These are phyloP conservation scores for Esperia sulphurella DNA, from an alignment of 2,888 invertebrate genomes.

Conservation along the genomic window DNA sequence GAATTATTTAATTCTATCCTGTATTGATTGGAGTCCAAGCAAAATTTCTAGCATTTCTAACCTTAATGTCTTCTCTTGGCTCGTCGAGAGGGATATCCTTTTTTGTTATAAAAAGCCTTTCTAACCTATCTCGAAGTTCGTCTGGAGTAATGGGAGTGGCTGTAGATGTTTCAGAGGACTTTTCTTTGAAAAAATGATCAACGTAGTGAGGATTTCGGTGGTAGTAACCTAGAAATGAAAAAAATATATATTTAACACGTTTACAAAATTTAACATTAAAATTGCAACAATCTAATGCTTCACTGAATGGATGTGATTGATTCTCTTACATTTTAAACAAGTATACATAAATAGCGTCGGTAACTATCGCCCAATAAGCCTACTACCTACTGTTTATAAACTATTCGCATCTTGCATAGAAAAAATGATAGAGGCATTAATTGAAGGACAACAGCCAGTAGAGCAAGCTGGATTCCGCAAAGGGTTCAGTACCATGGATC, in stretches of 20 bases:
- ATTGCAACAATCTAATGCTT: too few species aligned
- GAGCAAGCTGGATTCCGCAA: too few species aligned
- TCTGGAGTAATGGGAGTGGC: slow-evolving; percentile 70
- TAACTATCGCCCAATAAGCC: too few species aligned
- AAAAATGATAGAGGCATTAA: too few species aligned
- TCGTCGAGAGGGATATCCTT: slow-evolving; percentile 31
- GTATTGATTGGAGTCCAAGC: slow-evolving; percentile 67
- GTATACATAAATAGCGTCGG: too few species aligned
- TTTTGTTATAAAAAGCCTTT: slow-evolving; percentile 70
- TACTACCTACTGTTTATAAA: too few species aligned
- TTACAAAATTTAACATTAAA: too few species aligned
- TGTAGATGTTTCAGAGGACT: slow-evolving; percentile 52
- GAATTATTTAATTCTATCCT: slow-evolving; percentile 23
- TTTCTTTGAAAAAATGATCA: slow-evolving; percentile 58
- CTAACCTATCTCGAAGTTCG: slow-evolving; percentile 72
- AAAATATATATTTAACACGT: not conserved
- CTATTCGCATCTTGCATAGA: too few species aligned
- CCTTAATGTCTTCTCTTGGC: slow-evolving; percentile 26
- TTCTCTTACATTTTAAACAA: too few species aligned
- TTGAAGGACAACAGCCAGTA: too few species aligned
- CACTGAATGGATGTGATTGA: too few species aligned
- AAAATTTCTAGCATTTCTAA: slow-evolving; percentile 61
- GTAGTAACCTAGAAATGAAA: slow-evolving; percentile 56
- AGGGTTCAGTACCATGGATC: too few species aligned
- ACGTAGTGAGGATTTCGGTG: slow-evolving; percentile 49